These are phyloP conservation scores for Oryzias melastigma DNA, from an alignment of 2,113 vertebrate species.

Conservation along the genomic window DNA sequence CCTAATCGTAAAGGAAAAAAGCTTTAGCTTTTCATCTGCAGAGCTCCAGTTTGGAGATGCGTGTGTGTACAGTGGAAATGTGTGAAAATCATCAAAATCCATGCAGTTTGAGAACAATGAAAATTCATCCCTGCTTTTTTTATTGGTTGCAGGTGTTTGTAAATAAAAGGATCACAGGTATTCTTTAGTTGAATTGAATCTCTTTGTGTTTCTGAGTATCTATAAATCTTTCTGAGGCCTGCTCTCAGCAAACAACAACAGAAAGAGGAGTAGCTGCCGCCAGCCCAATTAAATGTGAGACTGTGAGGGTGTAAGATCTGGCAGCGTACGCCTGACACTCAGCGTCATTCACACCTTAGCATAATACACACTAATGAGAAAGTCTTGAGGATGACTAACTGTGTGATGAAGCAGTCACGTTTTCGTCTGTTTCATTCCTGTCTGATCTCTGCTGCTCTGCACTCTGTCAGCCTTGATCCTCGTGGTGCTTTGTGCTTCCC, in stretches of 20 bases:
- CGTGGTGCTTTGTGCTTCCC: constrained; percentile 16
- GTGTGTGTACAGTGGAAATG: too few relatives aligned
- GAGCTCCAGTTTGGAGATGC: too few relatives aligned
- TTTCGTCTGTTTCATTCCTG: constrained; percentile 14
- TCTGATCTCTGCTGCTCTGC: constrained; percentile 21
- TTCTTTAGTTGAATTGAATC: constrained; percentile 31
- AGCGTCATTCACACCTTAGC: constrained; percentile 46
- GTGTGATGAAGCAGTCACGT: constrained; percentile 25
- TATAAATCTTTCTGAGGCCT: neutral
- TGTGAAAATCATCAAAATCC: too few relatives aligned
- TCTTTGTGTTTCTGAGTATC: constrained; percentile 3
- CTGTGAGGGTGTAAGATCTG: constrained; percentile 38
- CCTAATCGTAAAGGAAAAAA: too few relatives aligned
- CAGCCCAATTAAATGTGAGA: constrained; percentile 40
- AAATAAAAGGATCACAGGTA: constrained; percentile 12
- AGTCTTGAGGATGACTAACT: neutral
- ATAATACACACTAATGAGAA: constrained; percentile 45
- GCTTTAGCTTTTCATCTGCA: too few relatives aligned
- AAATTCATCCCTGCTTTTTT: too few relatives aligned
- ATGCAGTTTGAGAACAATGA: too few relatives aligned
- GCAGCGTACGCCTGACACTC: constrained; percentile 14
- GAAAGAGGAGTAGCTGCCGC: constrained; percentile 25
- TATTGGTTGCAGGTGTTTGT: constrained; percentile 6
- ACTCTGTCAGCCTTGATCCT: constrained; percentile 6
- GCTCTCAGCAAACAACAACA: constrained; percentile 18